phyloP scores from a whole-genome alignment of 2,113 vertebrate genomes.

The Aphyosemion australe region DNA sequence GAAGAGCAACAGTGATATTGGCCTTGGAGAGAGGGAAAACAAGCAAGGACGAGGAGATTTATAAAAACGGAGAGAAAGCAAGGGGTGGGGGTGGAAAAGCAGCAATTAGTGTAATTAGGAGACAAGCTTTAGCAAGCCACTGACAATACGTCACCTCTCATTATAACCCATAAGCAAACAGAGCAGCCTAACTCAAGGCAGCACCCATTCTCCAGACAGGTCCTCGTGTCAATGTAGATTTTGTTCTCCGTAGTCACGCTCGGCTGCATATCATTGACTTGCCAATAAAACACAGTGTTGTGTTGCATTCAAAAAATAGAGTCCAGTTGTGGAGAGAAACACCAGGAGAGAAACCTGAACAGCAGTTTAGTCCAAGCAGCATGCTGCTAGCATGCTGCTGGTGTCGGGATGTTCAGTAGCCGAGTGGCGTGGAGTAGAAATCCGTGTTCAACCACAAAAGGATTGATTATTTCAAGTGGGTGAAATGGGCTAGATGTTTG shows the following conservation, averaged over 20 bases:
- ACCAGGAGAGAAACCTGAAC: slow-evolving; percentile 14
- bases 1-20: slow-evolving; percentile 55
- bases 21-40: slow-evolving; percentile 38
- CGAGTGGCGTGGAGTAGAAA: slow-evolving; percentile 16
- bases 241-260: slow-evolving; percentile 60
- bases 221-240: slow-evolving; percentile 73
- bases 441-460: slow-evolving; percentile 24
- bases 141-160: slow-evolving; percentile 83
- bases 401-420: slow-evolving; percentile 36
- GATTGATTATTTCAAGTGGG: slow-evolving; percentile 42
- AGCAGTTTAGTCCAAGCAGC: slow-evolving; percentile 39
- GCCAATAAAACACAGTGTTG: slow-evolving; percentile 64
- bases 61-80: slow-evolving; percentile 30
- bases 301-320: slow-evolving; percentile 51
- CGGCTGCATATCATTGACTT: slow-evolving; percentile 65
- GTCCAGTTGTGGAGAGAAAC: slow-evolving; percentile 34
- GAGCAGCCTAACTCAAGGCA: slow-evolving; percentile 71
- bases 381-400: slow-evolving; percentile 40
- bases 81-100: slow-evolving; percentile 59
- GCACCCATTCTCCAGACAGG: slow-evolving; percentile 69
- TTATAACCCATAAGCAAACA: slow-evolving; percentile 77
- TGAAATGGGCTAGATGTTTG: slow-evolving; percentile 44
- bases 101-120: slow-evolving; percentile 82
- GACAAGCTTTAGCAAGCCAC: slow-evolving; percentile 74
- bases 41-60: slow-evolving; percentile 16